phyloP scores from a whole-genome alignment of 2,888 invertebrate genomes.

The Agrotis clavis region DNA sequence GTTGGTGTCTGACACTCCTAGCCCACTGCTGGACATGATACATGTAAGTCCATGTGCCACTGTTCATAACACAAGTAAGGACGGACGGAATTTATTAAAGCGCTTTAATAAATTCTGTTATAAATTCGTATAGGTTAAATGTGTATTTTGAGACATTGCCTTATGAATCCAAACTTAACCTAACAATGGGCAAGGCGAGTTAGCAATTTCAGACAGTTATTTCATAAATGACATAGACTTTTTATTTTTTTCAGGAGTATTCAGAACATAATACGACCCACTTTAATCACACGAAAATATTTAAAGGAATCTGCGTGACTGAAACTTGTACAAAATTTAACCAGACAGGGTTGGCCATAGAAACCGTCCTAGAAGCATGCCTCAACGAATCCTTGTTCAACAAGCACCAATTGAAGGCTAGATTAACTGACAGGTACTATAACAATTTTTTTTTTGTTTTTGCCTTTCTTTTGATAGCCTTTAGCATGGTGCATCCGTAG shows the following conservation, averaged over 20 bases:
- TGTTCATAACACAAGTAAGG: too few relatives aligned
- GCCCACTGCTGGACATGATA: constrained; percentile 57
- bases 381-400: constrained; percentile 17
- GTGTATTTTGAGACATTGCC: too few relatives aligned
- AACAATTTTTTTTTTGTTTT: not conserved
- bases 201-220: too few relatives aligned
- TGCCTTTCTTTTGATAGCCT: not conserved
- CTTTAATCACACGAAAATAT: constrained; percentile 81
- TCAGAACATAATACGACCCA: constrained; percentile 79
- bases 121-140: too few relatives aligned
- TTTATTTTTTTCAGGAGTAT: constrained; percentile 75
- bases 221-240: not conserved
- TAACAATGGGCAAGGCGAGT: too few relatives aligned
- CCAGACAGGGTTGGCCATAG: not conserved
- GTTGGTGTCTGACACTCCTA: constrained; percentile 62
- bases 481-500: not conserved
- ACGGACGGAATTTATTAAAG: too few relatives aligned
- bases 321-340: constrained; percentile 69
- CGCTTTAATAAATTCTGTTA: too few relatives aligned
- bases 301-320: constrained; percentile 80
- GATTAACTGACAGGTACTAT: not conserved
- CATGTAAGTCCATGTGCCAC: constrained; percentile 45
- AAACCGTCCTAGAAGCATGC: constrained; percentile 17
- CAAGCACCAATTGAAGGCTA: constrained; percentile 19
- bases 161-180: too few relatives aligned